A percentile compares a stretch with the other conserved stretches of the same genome.
Conservation (phyloP, 2,888 invertebrate genomes). For the Agapostemon virescens region DNA sequence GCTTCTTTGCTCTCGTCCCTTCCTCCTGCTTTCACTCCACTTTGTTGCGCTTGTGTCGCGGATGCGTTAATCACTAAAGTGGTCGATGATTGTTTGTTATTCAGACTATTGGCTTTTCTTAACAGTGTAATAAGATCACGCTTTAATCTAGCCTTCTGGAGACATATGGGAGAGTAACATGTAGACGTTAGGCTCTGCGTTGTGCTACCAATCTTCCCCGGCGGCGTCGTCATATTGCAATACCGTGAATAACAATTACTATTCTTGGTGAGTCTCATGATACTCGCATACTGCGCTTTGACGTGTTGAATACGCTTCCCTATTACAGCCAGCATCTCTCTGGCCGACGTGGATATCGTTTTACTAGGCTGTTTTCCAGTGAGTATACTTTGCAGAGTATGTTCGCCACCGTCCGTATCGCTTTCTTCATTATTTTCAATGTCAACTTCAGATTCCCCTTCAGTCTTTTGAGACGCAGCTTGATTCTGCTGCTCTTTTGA, state of each 20-base stretch:
- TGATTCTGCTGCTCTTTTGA: conserved; percentile 69
- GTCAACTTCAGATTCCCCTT: conserved; percentile 83
- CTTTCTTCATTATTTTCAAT: conserved; percentile 83
- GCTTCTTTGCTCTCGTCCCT: conserved; percentile 81
- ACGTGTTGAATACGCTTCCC: conserved; percentile 87
- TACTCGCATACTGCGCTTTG: conserved; percentile 86
- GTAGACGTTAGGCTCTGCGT: conserved; percentile 82
- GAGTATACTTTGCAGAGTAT: conserved; percentile 69
- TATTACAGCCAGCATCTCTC: conserved; percentile 83
- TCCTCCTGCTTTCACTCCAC: conserved; percentile 67
- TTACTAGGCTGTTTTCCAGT: conserved; percentile 74
- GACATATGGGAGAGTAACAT: conserved; percentile 92
- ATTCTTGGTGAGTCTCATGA: conserved; percentile 87
- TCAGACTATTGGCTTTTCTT: conserved; percentile 84
- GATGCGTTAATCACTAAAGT: conserved; percentile 25
- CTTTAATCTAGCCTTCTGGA: conserved; percentile 87
- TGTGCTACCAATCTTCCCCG: conserved; percentile 81
- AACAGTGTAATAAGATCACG: conserved; percentile 85
- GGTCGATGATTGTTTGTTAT: conserved; percentile 70
- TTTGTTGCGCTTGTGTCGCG: conserved; percentile 81
- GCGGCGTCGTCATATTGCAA: conserved; percentile 83
- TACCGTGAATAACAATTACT: conserved; percentile 87
- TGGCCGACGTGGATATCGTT: conserved; percentile 72
- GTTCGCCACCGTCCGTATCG: conserved; percentile 66
- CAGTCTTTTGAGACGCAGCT: conserved; percentile 76